Base-by-base conservation (phyloP, 2,888 invertebrate genomes). In the Melinaea marsaeus region DNA sequence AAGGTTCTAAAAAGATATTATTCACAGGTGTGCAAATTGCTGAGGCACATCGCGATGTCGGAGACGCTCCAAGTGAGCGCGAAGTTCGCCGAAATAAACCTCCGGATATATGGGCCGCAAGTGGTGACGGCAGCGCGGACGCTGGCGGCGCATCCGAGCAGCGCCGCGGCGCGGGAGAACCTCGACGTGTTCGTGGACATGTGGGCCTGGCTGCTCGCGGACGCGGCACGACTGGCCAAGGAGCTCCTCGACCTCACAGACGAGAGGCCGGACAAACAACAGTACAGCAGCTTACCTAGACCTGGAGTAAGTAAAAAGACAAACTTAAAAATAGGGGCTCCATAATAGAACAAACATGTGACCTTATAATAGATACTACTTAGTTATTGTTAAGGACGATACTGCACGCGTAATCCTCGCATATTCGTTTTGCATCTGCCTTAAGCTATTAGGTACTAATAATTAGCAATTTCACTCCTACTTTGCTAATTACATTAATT, bases 111-210 rank as follows among this genome's bases (percentile, higher is more conserved):
- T 84, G 98, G 98, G 58, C 98, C 99, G 48, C 97, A 99, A 93
- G 95, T 96, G 60, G 94, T 99, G 73, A 96, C 97, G 62, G 98
- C 99, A 54, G 97, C 98, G 64, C 95, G 98, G 76, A 97, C 98
- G 57, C 88, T 99, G 68, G 96, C 97, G 65, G 94, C 96, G 74
- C 96, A 98, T 90, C 97, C 99, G 5, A 94, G 95, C 68, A 98
- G 98, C 83, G 96, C 98, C 85, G 98, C 98, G 71, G 98, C 98
- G 70, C 95, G 98, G 79, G 99, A 99, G 84, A 99, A 99, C 91
- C 93, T 99, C 60, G 98, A 99, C 89, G 97, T 97, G 71, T 98
- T 98, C 82, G 94, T 96, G 42, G 97, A 97, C 79, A 97, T 97
- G 96, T 98, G 98, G 96, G 96, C 97, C 78, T 96, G 97, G 92